phyloP scores from a whole-genome alignment of 2,113 vertebrate genomes.

The Ranitomeya imitator region DNA sequence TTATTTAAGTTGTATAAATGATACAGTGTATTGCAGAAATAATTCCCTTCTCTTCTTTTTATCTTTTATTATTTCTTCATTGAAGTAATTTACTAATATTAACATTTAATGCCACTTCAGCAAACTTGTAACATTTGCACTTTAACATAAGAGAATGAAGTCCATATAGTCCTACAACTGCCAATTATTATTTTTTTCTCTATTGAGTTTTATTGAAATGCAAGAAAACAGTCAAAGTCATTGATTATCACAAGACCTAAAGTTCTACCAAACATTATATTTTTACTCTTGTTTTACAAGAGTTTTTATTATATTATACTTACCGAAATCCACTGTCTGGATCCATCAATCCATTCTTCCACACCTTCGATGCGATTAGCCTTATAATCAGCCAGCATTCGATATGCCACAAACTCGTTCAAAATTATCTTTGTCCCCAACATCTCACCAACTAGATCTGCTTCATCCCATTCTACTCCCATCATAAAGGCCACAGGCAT shows the following conservation, averaged over 20 bases:
- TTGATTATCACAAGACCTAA: background rate
- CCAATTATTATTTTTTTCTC: background rate
- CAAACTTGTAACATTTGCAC: too few relatives aligned
- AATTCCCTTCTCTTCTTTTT: too few relatives aligned
- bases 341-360: slow-evolving; percentile 66
- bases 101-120: too few relatives aligned
- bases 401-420: slow-evolving; percentile 93
- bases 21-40: too few relatives aligned
- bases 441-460: slow-evolving; percentile 81
- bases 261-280: background rate
- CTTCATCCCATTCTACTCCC: slow-evolving; percentile 85
- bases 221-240: background rate
- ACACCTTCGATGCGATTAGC: slow-evolving; percentile 74
- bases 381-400: slow-evolving; percentile 80
- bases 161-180: background rate
- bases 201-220: background rate
- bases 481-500: slow-evolving; percentile 92
- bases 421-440: slow-evolving; percentile 92
- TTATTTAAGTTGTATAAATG: too few relatives aligned
- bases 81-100: too few relatives aligned
- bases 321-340: slow-evolving; percentile 86
- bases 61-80: too few relatives aligned
- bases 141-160: background rate
- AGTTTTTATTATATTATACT: slow-evolving; percentile 64
- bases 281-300: background rate